phyloP scores from a whole-genome alignment of 2,888 invertebrate species.

The Aspidapion aeneum region DNA sequence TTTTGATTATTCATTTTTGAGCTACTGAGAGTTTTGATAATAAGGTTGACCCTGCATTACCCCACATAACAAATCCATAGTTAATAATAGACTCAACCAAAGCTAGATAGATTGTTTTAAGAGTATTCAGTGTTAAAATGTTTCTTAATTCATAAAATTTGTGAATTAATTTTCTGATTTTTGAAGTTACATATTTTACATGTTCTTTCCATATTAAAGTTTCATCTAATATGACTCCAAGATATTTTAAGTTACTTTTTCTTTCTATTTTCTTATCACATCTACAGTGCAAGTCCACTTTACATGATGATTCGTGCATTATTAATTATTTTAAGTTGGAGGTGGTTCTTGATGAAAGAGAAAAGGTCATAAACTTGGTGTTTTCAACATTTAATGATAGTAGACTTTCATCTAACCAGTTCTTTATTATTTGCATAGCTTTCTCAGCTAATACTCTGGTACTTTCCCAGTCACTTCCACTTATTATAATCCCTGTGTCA shows the following conservation, averaged over 20 bases:
- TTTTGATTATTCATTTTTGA: conserved; percentile 3
- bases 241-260: no score
- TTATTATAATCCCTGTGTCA: not conserved
- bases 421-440: not conserved
- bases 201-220: no score
- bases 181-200: conserved; percentile 1
- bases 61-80: conserved; percentile 4
- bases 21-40: not conserved
- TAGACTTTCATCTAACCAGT: not conserved
- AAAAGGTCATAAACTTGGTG: not conserved
- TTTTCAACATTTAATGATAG: not conserved
- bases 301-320: not conserved
- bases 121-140: no score
- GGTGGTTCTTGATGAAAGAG: not conserved
- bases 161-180: not conserved
- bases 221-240: no score
- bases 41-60: not conserved
- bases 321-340: not conserved
- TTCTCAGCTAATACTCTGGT: not conserved
- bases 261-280: no score
- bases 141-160: no score
- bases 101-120: conserved; percentile 3
- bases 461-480: not conserved
- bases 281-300: no score
- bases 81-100: not conserved